Evolutionary conservation across 2,797 vertebrate genomes (phyloP).

Genomic region (Muscicapa striata): DNA sequence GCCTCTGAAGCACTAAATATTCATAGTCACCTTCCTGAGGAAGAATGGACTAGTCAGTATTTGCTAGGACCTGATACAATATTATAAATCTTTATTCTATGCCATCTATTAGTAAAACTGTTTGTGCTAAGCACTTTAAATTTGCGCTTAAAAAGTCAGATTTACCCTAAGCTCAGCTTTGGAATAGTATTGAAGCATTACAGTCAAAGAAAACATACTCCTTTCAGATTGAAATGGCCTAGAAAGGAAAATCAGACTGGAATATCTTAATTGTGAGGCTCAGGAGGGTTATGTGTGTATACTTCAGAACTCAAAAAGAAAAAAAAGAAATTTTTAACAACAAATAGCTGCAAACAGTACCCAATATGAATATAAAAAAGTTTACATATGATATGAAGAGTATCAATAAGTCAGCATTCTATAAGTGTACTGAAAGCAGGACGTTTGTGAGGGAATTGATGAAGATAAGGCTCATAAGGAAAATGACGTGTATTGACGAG

Average conservation of each 20-base stretch:
- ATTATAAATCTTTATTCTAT: neutral
- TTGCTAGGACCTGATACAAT: neutral
- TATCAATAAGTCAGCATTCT: neutral
- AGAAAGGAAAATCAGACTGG: neutral
- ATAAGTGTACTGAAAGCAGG: neutral
- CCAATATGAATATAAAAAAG: neutral
- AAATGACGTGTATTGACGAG: neutral
- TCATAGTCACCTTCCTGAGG: neutral
- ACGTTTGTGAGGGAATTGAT: neutral
- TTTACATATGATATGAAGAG: neutral
- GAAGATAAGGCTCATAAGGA: neutral
- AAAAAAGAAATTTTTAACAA: neutral
- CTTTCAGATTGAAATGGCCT: constrained; percentile 5
- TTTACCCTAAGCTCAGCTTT: constrained; percentile 11
- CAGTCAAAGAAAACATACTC: constrained; percentile 26
- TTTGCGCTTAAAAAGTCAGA: neutral
- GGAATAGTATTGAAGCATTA: constrained; percentile 1
- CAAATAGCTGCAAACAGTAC: neutral
- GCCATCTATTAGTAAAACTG: neutral
- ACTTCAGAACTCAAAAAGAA: neutral
- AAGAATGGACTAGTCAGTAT: neutral
- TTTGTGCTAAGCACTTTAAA: neutral
- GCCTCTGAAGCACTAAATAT: constrained; percentile 24
- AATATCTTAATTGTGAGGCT: neutral
- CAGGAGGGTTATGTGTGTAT: neutral